These are phyloP conservation scores for Melanostoma mellinum DNA, from an alignment of 2,888 invertebrate species.

Conservation along the genomic window DNA sequence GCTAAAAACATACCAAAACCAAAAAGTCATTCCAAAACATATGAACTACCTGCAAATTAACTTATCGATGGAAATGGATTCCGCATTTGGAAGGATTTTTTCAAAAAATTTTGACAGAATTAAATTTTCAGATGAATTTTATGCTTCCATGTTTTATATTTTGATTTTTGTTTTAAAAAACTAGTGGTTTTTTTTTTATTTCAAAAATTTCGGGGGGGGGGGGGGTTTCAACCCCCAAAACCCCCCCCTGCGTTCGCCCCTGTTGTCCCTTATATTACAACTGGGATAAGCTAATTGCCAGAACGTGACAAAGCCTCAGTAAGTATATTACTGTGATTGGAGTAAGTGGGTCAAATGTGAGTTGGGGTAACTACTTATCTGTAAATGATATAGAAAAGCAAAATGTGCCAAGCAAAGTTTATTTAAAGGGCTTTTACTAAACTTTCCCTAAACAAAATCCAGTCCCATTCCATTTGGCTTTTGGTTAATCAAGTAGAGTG, in stretches of 20 bases:
- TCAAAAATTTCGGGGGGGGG: neutral
- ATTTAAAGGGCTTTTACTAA: conserved; percentile 1
- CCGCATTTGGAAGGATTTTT: too few species aligned
- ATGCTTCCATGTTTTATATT: too few species aligned
- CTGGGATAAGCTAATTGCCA: conserved; percentile 69
- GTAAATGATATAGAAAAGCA: conserved; percentile 58
- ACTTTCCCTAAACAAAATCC: conserved; percentile 48
- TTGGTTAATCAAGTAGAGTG: conserved; percentile 22
- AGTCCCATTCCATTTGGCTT: conserved; percentile 56
- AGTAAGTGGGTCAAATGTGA: conserved; percentile 57
- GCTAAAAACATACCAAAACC: too few species aligned
- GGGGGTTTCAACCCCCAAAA: too few species aligned
- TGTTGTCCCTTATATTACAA: neutral
- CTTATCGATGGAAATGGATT: too few species aligned
- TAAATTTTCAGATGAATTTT: too few species aligned
- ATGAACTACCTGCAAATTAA: too few species aligned
- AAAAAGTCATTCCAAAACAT: too few species aligned
- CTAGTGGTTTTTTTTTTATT: too few species aligned
- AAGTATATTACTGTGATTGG: conserved; percentile 40
- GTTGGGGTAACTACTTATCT: conserved; percentile 47
- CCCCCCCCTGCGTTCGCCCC: too few species aligned
- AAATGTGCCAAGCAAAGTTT: conserved; percentile 23
- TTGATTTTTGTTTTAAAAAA: too few species aligned
- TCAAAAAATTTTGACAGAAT: too few species aligned
- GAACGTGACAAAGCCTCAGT: conserved; percentile 63